Conservation (phyloP, 1,140 invertebrate genomes). For the Chironomus striatipennis region DNA sequence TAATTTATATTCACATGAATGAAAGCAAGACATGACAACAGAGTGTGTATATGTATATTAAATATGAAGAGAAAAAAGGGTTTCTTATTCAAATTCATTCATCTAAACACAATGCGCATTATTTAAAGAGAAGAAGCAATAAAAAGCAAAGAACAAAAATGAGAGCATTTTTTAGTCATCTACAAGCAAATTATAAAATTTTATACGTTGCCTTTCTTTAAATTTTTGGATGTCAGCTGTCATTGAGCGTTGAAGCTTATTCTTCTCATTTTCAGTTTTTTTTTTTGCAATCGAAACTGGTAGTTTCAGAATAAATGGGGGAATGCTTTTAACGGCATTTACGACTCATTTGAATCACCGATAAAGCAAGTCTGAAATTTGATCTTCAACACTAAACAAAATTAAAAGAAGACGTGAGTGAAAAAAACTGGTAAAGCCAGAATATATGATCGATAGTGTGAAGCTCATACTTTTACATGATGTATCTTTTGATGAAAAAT, state of each 20-base stretch:
- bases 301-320: not conserved
- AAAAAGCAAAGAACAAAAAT: not conserved
- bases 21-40: too few species aligned
- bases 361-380: not conserved
- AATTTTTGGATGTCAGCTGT: not conserved
- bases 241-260: not conserved
- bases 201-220: not conserved
- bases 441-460: too few species aligned
- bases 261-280: not conserved
- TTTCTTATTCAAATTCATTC: constrained; percentile 14
- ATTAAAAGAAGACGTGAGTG: too few species aligned
- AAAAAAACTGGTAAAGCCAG: too few species aligned
- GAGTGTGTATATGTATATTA: too few species aligned
- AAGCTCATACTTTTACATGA: too few species aligned
- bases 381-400: not conserved
- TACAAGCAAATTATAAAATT: not conserved
- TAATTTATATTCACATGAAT: not conserved
- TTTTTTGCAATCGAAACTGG: not conserved
- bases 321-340: constrained; percentile 13
- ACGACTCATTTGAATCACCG: not conserved
- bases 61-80: not conserved
- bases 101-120: not conserved
- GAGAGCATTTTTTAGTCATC: not conserved
- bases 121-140: not conserved
- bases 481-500: too few species aligned